phyloP scores from a whole-genome alignment of 2,797 vertebrate genomes.

The Coreius guichenoti region DNA sequence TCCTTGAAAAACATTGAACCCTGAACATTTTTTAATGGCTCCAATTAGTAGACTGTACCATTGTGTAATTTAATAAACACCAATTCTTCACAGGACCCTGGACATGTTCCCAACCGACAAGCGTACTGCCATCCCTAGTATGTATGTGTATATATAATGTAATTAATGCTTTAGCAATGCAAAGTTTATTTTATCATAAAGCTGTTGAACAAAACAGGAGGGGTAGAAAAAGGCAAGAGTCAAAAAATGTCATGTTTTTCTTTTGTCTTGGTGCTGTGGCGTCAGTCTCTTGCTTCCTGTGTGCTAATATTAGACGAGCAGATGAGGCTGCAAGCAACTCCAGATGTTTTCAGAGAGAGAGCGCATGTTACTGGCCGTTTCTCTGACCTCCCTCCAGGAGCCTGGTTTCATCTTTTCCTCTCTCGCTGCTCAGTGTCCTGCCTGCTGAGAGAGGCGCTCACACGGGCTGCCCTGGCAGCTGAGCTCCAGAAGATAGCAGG shows the following conservation, averaged over 20 bases:
- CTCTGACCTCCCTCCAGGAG: slow-evolving; percentile 78
- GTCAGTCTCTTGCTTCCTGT: slow-evolving; percentile 15
- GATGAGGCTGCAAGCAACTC: slow-evolving; percentile 59
- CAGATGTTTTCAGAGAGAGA: slow-evolving; percentile 57
- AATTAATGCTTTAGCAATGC: neutral
- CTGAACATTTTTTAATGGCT: neutral
- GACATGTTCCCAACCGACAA: neutral
- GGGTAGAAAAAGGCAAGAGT: slow-evolving; percentile 29
- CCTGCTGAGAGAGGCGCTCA: slow-evolving; percentile 59
- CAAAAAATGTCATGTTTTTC: slow-evolving; percentile 7
- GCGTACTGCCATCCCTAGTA: neutral
- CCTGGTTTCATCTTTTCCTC: slow-evolving; percentile 56
- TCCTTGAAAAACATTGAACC: no score
- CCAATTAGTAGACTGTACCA: neutral
- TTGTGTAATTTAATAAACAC: neutral
- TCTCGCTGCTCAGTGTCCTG: slow-evolving; percentile 51
- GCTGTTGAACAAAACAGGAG: neutral
- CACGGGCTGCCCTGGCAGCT: slow-evolving; percentile 73
- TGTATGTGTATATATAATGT: neutral
- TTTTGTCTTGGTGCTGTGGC: slow-evolving; percentile 11
- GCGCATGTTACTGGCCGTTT: slow-evolving; percentile 64
- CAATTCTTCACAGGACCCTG: neutral
- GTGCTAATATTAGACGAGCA: slow-evolving; percentile 59
- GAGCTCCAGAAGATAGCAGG: slow-evolving; percentile 65
- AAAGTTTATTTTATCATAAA: neutral